Percentiles rank a stretch among this genome's conserved stretches.
Evolutionary conservation across 2,888 invertebrate genomes (phyloP).

Genomic region (Laothoe populi): DNA sequence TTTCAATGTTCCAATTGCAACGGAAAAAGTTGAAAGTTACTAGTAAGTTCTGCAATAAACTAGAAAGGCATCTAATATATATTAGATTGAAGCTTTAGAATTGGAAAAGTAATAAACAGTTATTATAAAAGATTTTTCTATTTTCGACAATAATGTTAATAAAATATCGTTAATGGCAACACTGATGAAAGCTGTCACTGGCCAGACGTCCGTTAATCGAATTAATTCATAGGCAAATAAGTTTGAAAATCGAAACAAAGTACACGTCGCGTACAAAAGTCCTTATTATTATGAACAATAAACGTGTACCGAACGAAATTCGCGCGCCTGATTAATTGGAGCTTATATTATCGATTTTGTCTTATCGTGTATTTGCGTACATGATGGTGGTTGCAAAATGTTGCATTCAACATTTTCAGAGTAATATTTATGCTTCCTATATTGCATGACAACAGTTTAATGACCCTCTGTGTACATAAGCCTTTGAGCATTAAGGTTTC

Average conservation of each 20-base stretch:
- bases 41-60: neutral
- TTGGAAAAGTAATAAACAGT: no score
- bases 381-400: conserved; percentile 21
- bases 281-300: conserved; percentile 13
- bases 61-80: neutral
- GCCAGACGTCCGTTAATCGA: neutral
- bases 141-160: neutral
- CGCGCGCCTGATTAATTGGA: conserved; percentile 56
- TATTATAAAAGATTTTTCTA: no score
- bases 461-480: neutral
- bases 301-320: neutral
- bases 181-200: neutral
- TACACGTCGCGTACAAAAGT: neutral
- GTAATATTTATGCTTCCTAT: neutral
- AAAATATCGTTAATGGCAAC: neutral
- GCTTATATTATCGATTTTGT: conserved; percentile 67
- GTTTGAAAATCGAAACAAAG: neutral
- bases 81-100: no score
- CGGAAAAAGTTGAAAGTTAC: neutral
- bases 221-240: neutral
- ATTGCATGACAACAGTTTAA: neutral
- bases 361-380: conserved; percentile 44
- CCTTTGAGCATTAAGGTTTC: no score
- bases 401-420: conserved; percentile 23
- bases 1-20: neutral